Evolutionary conservation across 2,797 vertebrate species (phyloP).

Genomic region (Loriculus beryllinus): DNA sequence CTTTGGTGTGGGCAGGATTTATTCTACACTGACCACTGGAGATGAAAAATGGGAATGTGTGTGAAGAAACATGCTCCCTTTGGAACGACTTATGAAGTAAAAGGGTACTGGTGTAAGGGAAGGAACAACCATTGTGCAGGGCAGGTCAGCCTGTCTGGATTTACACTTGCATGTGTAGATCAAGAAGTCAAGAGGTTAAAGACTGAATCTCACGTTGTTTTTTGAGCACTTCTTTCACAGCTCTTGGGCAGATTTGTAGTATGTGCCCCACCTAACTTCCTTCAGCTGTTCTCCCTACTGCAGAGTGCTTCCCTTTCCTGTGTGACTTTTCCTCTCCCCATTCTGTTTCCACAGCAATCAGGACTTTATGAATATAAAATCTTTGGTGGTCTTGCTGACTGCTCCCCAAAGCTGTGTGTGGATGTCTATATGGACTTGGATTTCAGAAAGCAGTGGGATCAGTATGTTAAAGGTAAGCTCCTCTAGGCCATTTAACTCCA

Average conservation of each 20-base stretch:
- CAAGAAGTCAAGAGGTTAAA: constrained; percentile 27
- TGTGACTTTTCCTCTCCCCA: constrained; percentile 43
- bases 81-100: not conserved
- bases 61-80: not conserved
- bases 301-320: constrained; percentile 58
- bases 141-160: constrained; percentile 5
- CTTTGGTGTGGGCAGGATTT: not conserved
- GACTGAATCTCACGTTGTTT: constrained; percentile 42
- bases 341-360: constrained; percentile 77
- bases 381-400: constrained; percentile 78
- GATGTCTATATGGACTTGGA: constrained; percentile 91
- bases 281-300: constrained; percentile 44
- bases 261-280: constrained; percentile 61
- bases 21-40: not conserved
- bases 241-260: constrained; percentile 13
- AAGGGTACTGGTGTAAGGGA: not conserved
- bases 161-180: constrained; percentile 39
- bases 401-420: constrained; percentile 77
- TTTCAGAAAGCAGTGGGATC: constrained; percentile 90
- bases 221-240: constrained; percentile 36
- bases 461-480: constrained; percentile 86
- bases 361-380: constrained; percentile 91
- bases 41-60: not conserved
- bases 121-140: constrained; percentile 2
- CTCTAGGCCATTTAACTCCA: not conserved